These are phyloP conservation scores for Mugil cephalus DNA, from an alignment of 2,113 vertebrate species.

Conservation along the genomic window DNA sequence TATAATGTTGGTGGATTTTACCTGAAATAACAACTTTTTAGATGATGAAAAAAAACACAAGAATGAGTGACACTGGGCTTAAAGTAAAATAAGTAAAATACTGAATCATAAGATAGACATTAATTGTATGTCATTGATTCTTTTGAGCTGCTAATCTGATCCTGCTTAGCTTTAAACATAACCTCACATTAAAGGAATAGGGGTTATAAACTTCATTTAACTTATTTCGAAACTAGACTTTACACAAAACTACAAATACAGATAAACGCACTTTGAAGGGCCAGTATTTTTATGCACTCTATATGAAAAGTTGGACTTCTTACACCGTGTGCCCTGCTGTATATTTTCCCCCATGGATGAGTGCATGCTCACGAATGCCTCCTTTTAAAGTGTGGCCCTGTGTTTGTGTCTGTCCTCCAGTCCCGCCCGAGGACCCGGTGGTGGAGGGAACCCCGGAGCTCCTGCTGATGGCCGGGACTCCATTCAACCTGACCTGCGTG, in stretches of 20 bases:
- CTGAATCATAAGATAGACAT: too few species aligned
- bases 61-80: too few species aligned
- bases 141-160: neutral
- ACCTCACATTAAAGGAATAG: too few species aligned
- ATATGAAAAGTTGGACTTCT: neutral
- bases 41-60: too few species aligned
- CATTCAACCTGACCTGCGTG: constrained; percentile 92
- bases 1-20: too few species aligned
- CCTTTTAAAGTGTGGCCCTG: neutral
- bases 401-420: constrained; percentile 65
- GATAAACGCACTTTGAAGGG: neutral
- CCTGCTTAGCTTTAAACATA: too few species aligned
- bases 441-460: constrained; percentile 91
- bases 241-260: too few species aligned
- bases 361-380: neutral
- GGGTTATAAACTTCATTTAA: too few species aligned
- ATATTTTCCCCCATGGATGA: constrained; percentile 12
- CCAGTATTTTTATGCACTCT: neutral
- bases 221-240: too few species aligned
- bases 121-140: too few species aligned
- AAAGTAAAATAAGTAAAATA: too few species aligned
- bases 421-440: constrained; percentile 92
- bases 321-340: neutral
- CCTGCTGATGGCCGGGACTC: constrained; percentile 88
- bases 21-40: too few species aligned